phyloP scores from a whole-genome alignment of 1,140 invertebrate genomes.

The Lamellibrachia luymesi region DNA sequence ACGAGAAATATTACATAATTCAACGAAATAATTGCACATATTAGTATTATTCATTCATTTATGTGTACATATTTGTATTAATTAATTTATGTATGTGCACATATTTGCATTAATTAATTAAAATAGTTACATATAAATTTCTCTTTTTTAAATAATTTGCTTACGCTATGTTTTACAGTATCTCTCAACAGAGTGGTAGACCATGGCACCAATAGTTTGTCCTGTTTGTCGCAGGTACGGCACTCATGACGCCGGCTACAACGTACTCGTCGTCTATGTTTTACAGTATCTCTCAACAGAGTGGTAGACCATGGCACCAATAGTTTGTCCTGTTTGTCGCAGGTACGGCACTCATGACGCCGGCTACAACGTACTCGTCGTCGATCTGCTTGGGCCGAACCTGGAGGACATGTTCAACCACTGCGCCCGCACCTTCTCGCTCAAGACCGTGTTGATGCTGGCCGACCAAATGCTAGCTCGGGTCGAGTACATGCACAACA shows the following conservation, averaged over 20 bases:
- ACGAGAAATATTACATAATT: no score
- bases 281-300: not conserved
- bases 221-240: not conserved
- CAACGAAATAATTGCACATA: no score
- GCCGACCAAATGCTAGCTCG: constrained; percentile 62
- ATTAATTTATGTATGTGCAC: no score
- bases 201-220: not conserved
- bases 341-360: constrained; percentile 23
- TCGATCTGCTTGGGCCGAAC: constrained; percentile 34
- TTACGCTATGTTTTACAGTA: no score
- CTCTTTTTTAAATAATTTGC: no score
- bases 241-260: constrained; percentile 31
- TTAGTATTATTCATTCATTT: no score
- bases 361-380: constrained; percentile 34
- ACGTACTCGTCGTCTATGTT: constrained; percentile 33
- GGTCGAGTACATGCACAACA: constrained; percentile 91
- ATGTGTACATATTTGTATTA: no score
- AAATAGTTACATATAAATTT: no score
- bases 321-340: not conserved
- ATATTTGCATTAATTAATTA: no score
- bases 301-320: not conserved
- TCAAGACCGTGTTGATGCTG: constrained; percentile 42
- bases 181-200: not conserved
- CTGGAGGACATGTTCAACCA: constrained; percentile 38
- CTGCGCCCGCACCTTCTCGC: constrained; percentile 36